Conservation (phyloP, 2,888 invertebrate species). For the Eustalomyia histrio region DNA sequence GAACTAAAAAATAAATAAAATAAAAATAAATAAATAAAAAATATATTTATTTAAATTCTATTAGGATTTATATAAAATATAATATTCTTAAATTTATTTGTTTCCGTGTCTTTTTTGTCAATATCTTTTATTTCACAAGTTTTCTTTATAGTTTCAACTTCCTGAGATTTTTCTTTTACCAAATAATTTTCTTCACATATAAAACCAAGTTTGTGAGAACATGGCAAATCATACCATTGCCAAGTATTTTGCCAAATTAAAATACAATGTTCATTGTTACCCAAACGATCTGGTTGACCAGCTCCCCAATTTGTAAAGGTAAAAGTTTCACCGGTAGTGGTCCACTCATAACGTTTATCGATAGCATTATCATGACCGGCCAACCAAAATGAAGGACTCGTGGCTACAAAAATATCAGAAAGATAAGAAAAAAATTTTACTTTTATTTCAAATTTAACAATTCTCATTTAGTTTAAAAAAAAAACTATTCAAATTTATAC, state of each 20-base stretch:
- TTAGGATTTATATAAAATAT: not conserved
- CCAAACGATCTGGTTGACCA: conserved; percentile 9
- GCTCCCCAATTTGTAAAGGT: conserved; percentile 23
- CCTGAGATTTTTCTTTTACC: conserved; percentile 4
- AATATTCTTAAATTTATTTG: not conserved
- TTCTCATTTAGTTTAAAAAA: not conserved
- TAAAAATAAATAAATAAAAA: too few species aligned
- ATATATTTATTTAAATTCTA: not conserved
- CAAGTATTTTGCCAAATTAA: conserved; percentile 41
- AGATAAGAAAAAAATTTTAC: not conserved
- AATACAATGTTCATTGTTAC: conserved; percentile 47
- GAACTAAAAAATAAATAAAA: too few species aligned
- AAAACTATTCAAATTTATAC: not conserved
- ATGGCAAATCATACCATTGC: conserved; percentile 39
- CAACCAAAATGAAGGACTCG: conserved; percentile 17
- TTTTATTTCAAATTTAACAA: not conserved
- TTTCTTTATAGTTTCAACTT: conserved; percentile 3
- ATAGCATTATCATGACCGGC: conserved; percentile 18
- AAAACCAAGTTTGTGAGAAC: conserved; percentile 43
- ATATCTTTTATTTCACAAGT: not conserved
- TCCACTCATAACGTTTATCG: conserved; percentile 52
- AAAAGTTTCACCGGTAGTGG: conserved; percentile 36
- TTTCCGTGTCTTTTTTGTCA: too few species aligned
- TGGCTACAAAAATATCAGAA: not conserved
- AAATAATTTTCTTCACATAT: conserved; percentile 55